Percentiles rank a stretch among this genome's conserved stretches.
Evolutionary conservation across 2,113 vertebrate species (phyloP).

Genomic region (Chlamydotis undulata): DNA sequence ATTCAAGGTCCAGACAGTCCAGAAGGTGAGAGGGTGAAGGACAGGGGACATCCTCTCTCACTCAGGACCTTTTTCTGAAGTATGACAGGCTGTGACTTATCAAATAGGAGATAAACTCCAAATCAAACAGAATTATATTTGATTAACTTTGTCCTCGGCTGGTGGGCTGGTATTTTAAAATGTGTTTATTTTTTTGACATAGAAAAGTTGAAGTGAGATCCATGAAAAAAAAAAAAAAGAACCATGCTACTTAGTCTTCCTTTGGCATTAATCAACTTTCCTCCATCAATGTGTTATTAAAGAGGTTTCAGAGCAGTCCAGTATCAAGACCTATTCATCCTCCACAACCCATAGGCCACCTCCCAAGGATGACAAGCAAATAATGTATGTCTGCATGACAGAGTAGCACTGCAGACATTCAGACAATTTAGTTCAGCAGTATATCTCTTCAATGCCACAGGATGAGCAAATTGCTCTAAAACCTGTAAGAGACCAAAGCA

Average conservation of each 20-base stretch:
- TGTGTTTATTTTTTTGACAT: not conserved
- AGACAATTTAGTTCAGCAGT: not conserved
- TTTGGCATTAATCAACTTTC: not conserved
- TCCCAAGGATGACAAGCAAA: not conserved
- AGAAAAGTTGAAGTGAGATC: not conserved
- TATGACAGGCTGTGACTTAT: not conserved
- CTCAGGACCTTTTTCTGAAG: not conserved
- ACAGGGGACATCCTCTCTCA: not conserved
- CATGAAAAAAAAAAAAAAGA: not conserved
- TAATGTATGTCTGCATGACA: not conserved
- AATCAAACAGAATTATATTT: constrained; percentile 14
- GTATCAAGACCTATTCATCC: not conserved
- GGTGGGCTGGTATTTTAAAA: not conserved
- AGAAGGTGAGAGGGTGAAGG: not conserved
- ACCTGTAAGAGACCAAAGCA: not conserved
- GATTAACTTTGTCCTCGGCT: not conserved
- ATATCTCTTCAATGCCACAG: not conserved
- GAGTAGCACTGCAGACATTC: not conserved
- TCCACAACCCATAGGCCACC: not conserved
- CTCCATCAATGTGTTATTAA: not conserved
- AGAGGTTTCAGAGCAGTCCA: not conserved
- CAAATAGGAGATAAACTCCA: not conserved
- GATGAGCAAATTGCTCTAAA: not conserved
- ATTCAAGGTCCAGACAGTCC: not conserved
- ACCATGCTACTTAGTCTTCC: not conserved